phyloP scores from a whole-genome alignment of 2,113 vertebrate species.

The Xiphias gladius region DNA sequence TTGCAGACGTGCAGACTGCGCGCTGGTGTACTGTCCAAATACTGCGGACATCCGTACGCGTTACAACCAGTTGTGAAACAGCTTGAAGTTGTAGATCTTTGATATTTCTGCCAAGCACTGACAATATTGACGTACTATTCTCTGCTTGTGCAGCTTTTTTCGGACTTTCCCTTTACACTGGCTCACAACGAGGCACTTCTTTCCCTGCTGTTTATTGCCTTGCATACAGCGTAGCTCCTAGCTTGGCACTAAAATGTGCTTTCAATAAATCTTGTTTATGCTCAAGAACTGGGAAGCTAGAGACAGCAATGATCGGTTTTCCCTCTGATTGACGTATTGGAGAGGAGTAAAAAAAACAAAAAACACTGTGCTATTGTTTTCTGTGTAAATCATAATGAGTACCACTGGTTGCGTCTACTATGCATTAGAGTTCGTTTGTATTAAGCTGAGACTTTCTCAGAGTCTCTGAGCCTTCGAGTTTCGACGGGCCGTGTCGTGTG shows the following conservation, averaged over 20 bases:
- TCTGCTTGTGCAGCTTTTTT: not conserved
- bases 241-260: not conserved
- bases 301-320: not conserved
- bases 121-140: not conserved
- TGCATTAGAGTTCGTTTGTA: not conserved
- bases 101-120: not conserved
- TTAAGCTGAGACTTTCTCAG: not conserved
- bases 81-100: not conserved
- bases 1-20: too few relatives aligned
- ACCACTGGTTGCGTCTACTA: accelerated
- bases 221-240: not conserved
- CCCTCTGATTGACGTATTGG: not conserved
- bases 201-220: constrained; percentile 3
- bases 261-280: not conserved
- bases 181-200: not conserved
- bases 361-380: too few relatives aligned
- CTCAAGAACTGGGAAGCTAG: not conserved
- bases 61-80: not conserved
- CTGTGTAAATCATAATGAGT: not conserved
- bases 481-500: too few relatives aligned
- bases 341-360: not conserved
- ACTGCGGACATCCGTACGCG: not conserved
- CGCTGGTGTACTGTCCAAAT: not conserved
- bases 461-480: not conserved
- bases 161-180: not conserved